Conservation (phyloP, 35 echinoderm and acorn worm genomes). For the Strongylocentrotus purpuratus region DNA sequence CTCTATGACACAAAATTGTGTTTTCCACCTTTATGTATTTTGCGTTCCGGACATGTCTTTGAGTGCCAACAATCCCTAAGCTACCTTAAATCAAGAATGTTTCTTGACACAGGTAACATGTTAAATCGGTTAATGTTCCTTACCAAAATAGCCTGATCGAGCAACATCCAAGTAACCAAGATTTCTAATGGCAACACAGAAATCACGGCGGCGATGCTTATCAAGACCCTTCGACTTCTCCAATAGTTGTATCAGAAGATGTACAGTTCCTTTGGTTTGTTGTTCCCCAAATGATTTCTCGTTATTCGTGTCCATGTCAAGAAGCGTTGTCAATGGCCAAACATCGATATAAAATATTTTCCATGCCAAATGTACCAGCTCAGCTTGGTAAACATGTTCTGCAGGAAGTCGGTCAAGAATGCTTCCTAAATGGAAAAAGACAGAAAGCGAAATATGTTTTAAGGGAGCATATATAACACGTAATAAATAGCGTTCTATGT, state of each 20-base stretch:
- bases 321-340: neutral
- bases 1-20: neutral
- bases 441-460: no score
- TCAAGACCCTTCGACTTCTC: neutral
- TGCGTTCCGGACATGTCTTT: neutral
- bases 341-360: neutral
- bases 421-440: neutral
- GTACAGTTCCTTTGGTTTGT: neutral
- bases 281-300: neutral
- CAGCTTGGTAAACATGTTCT: neutral
- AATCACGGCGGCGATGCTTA: neutral
- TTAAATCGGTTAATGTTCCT: neutral
- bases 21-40: neutral
- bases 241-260: neutral
- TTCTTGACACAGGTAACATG: neutral
- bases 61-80: no score
- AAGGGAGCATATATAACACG: no score
- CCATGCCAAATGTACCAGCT: neutral
- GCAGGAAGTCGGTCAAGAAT: neutral
- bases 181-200: neutral
- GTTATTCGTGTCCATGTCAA: neutral
- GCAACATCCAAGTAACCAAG: neutral
- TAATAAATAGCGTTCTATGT: no score
- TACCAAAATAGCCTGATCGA: neutral
- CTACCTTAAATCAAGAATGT: neutral